Evolutionary conservation across 2,888 invertebrate species (phyloP), one percentile per base, ranked within the genome.

Genomic region (Branchipolynoe longqiensis): DNA sequence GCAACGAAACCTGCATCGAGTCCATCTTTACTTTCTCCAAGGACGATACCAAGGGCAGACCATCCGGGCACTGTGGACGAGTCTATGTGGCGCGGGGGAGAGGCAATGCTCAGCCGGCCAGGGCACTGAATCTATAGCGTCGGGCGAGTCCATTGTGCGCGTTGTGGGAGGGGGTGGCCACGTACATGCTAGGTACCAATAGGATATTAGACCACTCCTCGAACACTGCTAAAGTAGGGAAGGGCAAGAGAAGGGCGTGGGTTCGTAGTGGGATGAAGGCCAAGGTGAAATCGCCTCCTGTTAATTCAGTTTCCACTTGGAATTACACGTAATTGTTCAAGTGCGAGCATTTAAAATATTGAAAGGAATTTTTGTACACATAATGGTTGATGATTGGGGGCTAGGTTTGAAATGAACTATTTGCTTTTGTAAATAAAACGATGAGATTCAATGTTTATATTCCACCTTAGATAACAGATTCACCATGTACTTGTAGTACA

Each of bases 21-120:
- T 84, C 84, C 84, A 84, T 84, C 84, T 84, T 84, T 41, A n/a
- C 64, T 33, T 22, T 25, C 78, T 78, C 84, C 84, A 84, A 84
- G 84, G 84, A 84, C 84, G 73, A 84, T 31, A 48, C 84, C 84
- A 84, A 84, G 84, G 84, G 36, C 84, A 58, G 84, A 69, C n/a
- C 84, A 84, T 84, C 69, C 84, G 84, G 84, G 84, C 54, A 22
- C 56, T 84, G 69, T 38, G 56, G 84, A 25, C 36, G 41, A 69
- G 84, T 73, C 84, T n/a, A 69, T 18, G 4, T 48, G 48, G 28
- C 25, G 64, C 28, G 69, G 48, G 48, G 40, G 73, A 73, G n/a
- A 73, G 48, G 73, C 36, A 38, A 41, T 8, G 25, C 14, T 62
- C 31, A 38, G 38, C 40, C 41, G 3, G 69, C 14, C 38, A 22